phyloP scores from a whole-genome alignment of 2,113 vertebrate genomes.

The Macaca nemestrina region DNA sequence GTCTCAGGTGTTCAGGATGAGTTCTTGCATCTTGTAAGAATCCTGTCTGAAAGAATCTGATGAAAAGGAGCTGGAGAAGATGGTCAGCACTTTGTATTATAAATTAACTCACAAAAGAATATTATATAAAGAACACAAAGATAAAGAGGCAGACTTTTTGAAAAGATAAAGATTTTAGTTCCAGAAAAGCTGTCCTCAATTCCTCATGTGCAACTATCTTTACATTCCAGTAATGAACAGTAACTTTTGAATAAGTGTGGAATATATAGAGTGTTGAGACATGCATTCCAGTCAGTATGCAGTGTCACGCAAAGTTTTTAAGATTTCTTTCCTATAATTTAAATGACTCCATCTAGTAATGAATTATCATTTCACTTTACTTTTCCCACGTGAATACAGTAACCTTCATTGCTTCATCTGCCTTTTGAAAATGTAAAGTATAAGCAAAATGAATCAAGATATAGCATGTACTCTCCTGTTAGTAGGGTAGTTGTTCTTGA shows the following conservation, averaged over 20 bases:
- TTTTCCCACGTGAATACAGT: not conserved
- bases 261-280: not conserved
- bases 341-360: not conserved
- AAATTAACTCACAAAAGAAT: not conserved
- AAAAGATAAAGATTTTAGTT: not conserved
- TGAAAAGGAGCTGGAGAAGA: not conserved
- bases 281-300: not conserved
- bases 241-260: not conserved
- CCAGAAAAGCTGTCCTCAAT: not conserved
- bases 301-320: not conserved
- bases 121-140: not conserved
- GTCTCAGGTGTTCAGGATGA: not conserved
- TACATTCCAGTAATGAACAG: not conserved
- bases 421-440: not conserved
- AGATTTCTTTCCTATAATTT: not conserved
- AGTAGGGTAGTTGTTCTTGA: not conserved
- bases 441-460: not conserved
- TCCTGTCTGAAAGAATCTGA: not conserved
- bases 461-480: not conserved
- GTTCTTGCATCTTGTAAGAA: not conserved
- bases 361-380: not conserved
- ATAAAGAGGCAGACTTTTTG: not conserved
- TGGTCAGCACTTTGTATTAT: not conserved
- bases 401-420: not conserved
- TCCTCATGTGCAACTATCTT: not conserved